Evolutionary conservation across 1,140 invertebrate genomes (phyloP).

Genomic region (Sinella curviseta): DNA sequence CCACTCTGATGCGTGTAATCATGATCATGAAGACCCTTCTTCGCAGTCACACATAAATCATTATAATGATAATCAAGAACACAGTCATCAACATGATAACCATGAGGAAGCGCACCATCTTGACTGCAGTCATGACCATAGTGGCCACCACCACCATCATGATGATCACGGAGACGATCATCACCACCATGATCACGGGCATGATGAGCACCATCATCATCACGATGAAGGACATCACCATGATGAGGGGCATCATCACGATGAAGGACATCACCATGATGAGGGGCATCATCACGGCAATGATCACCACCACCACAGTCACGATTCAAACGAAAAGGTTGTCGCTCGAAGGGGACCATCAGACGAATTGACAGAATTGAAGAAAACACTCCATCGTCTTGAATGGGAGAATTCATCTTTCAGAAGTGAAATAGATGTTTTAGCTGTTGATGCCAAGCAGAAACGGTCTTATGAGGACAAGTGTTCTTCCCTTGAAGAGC

Average conservation of each 20-base stretch:
- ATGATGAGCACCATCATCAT: conserved; percentile 28
- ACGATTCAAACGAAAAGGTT: neutral
- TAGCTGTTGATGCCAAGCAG: conserved; percentile 25
- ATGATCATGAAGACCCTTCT: conserved; percentile 31
- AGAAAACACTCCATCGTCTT: conserved; percentile 43
- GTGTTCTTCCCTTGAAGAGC: conserved; percentile 5
- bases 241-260: conserved; percentile 26
- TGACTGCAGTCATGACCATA: neutral
- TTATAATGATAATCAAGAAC: neutral
- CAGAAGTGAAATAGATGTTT: conserved; percentile 40
- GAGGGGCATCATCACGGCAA: conserved; percentile 30
- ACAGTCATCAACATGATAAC: neutral
- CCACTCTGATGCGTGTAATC: too few species aligned
- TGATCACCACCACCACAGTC: conserved; percentile 27
- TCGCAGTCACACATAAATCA: neutral
- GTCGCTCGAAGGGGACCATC: neutral
- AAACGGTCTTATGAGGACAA: conserved; percentile 26
- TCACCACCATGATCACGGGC: conserved; percentile 21
- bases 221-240: conserved; percentile 1
- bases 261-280: conserved; percentile 14
- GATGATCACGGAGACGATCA: neutral
- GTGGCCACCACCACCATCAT: neutral
- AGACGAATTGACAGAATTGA: conserved; percentile 33
- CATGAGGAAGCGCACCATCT: conserved; percentile 12
- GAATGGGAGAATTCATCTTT: conserved; percentile 47